These are phyloP conservation scores for Cheilosia urbana DNA, from an alignment of 2,888 invertebrate genomes.

Conservation along the genomic window DNA sequence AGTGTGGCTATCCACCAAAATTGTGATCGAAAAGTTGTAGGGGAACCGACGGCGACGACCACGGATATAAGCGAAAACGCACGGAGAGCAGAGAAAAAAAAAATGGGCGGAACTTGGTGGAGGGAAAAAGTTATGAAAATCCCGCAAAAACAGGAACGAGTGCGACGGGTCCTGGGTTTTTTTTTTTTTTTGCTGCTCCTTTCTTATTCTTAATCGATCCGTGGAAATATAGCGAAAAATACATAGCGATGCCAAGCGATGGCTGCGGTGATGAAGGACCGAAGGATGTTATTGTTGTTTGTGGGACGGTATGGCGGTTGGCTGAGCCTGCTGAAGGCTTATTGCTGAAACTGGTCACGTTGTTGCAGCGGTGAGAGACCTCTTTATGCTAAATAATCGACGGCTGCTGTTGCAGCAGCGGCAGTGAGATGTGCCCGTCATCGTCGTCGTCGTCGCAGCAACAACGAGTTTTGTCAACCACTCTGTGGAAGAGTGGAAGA, in stretches of 20 bases:
- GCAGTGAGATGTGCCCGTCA: conserved; percentile 72
- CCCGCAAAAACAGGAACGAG: conserved; percentile 50
- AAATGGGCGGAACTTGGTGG: conserved; percentile 66
- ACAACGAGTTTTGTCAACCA: conserved; percentile 75
- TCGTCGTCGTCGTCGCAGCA: conserved; percentile 60
- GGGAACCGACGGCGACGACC: conserved; percentile 31
- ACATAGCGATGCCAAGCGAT: conserved; percentile 58
- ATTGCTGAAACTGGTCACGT: conserved; percentile 76
- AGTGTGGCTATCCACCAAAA: conserved; percentile 21
- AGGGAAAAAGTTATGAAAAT: conserved; percentile 28
- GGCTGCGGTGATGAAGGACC: conserved; percentile 68
- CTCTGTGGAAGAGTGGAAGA: conserved; percentile 33
- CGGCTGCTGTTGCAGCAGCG: conserved; percentile 73
- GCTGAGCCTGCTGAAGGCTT: conserved; percentile 68
- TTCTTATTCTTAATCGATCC: conserved; percentile 74
- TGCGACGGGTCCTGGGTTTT: conserved; percentile 29
- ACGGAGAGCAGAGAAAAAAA: conserved; percentile 58
- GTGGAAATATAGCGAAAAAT: conserved; percentile 59
- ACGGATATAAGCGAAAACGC: conserved; percentile 36
- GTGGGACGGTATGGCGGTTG: conserved; percentile 26
- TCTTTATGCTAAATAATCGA: conserved; percentile 76
- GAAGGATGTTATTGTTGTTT: conserved; percentile 36
- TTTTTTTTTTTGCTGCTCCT: conserved; percentile 25
- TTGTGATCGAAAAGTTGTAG: conserved; percentile 22
- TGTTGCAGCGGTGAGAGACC: conserved; percentile 74